These are phyloP conservation scores for Drosophila ercepeae DNA, from an alignment of 1,140 invertebrate species.

Conservation along the genomic window DNA sequence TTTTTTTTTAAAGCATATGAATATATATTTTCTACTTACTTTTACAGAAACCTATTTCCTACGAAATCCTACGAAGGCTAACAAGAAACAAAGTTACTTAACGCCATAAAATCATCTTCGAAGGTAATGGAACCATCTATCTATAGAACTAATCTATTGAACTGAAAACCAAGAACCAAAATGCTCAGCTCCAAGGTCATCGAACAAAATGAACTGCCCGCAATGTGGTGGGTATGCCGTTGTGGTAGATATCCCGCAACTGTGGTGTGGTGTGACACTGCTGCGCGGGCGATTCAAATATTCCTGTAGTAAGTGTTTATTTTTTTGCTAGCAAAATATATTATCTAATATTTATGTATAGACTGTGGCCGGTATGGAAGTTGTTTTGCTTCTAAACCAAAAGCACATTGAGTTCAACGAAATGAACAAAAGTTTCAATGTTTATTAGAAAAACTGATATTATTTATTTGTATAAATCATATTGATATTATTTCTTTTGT, in stretches of 20 bases:
- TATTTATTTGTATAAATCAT: slow-evolving; percentile 4
- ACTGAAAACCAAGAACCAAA: slow-evolving; percentile 11
- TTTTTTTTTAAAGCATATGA: too few species aligned
- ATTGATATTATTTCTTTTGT: slow-evolving; percentile 23
- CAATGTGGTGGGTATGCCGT: not conserved
- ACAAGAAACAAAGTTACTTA: not conserved
- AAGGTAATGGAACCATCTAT: not conserved
- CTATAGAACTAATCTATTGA: not conserved
- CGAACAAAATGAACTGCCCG: slow-evolving; percentile 4
- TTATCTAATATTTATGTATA: not conserved
- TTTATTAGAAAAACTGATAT: too few species aligned
- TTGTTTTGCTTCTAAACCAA: not conserved
- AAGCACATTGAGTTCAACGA: too few species aligned
- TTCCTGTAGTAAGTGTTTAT: not conserved
- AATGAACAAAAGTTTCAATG: too few species aligned
- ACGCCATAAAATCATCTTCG: not conserved
- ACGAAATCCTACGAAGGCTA: not conserved
- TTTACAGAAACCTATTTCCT: not conserved
- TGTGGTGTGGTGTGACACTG: not conserved
- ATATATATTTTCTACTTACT: not conserved
- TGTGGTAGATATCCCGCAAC: not conserved
- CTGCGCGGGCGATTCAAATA: slow-evolving; percentile 19
- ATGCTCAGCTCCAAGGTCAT: slow-evolving; percentile 3
- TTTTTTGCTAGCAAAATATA: not conserved
- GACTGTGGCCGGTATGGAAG: not conserved